These are phyloP conservation scores for Clarias magur DNA, from an alignment of 2,113 vertebrate species.

Conservation along the genomic window DNA sequence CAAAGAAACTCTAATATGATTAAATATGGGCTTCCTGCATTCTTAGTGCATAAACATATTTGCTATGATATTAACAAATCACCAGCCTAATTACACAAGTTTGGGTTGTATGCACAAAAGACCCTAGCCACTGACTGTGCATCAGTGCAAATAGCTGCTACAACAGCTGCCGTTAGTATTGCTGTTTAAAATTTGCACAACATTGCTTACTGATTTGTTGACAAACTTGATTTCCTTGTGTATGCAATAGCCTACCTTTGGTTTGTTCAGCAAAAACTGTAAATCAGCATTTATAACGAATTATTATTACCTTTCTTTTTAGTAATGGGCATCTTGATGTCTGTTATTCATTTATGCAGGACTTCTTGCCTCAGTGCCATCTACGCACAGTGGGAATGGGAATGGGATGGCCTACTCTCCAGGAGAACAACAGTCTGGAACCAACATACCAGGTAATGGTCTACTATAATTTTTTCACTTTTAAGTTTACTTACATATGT, in stretches of 20 bases:
- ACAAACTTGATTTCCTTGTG: neutral
- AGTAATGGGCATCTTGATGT: neutral
- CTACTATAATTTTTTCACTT: neutral
- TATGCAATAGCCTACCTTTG: neutral
- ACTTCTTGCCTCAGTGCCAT: constrained; percentile 76
- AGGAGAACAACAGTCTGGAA: constrained; percentile 70
- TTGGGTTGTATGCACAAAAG: constrained; percentile 1
- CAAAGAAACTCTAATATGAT: neutral
- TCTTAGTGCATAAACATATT: neutral
- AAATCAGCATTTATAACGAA: neutral
- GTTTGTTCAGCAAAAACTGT: neutral
- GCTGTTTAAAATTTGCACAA: neutral
- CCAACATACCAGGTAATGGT: constrained; percentile 60
- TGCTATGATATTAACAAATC: neutral
- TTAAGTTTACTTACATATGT: neutral
- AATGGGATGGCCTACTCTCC: constrained; percentile 72
- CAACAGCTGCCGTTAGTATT: neutral
- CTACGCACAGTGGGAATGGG: constrained; percentile 71
- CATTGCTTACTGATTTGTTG: neutral
- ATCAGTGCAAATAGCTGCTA: neutral
- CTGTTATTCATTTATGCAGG: constrained; percentile 57
- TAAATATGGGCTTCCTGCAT: neutral
- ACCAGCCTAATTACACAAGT: neutral
- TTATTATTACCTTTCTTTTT: neutral
- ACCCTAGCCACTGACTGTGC: neutral